Conservation (phyloP, 1,140 invertebrate species). For the Plutomurus gul region DNA sequence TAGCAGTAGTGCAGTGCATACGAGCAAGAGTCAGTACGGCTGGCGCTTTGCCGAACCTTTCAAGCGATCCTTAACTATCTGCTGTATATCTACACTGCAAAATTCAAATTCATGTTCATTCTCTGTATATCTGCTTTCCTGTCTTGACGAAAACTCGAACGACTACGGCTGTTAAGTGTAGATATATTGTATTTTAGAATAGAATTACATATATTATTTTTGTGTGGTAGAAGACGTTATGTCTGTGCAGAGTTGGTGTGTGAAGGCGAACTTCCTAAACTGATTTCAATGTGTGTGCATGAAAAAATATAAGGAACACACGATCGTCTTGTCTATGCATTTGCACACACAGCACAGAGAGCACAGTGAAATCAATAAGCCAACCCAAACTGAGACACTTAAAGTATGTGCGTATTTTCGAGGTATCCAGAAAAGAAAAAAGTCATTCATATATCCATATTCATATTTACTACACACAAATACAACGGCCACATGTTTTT, state of each 20-base stretch:
- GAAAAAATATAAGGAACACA: not conserved
- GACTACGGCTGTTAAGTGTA: not conserved
- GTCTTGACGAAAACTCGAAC: not conserved
- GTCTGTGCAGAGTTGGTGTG: not conserved
- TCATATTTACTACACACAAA: not conserved
- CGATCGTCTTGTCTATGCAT: not conserved
- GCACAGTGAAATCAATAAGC: not conserved
- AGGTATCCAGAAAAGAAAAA: no score
- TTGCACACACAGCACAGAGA: not conserved
- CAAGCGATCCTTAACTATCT: not conserved
- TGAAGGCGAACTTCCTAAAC: not conserved
- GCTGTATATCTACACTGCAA: not conserved
- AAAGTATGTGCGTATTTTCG: no score
- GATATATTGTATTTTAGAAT: no score
- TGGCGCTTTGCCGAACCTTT: constrained; percentile 3
- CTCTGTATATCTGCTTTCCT: not conserved
- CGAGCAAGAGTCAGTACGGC: not conserved
- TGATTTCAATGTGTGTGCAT: not conserved
- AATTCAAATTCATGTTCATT: not conserved
- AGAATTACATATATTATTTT: not conserved
- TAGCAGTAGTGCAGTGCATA: not conserved
- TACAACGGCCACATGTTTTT: not conserved
- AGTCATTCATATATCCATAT: not conserved
- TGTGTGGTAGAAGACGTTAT: not conserved
- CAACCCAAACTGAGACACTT: no score